phyloP scores from a whole-genome alignment of 2,113 vertebrate genomes.

The Ammodramus savannarum region DNA sequence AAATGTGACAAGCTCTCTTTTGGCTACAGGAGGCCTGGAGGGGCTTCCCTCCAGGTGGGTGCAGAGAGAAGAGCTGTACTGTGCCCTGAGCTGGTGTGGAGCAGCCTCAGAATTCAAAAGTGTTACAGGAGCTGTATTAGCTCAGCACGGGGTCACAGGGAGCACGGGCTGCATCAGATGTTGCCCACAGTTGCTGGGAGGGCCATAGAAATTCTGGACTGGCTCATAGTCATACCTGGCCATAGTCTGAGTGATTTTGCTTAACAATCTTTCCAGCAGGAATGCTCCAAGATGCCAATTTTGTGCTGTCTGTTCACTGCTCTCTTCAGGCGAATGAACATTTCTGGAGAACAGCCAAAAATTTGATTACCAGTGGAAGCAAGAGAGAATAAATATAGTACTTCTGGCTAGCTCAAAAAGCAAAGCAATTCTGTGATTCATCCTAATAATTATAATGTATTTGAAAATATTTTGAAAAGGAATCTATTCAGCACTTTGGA shows the following conservation, averaged over 20 bases:
- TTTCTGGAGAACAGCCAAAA: background rate
- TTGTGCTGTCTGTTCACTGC: background rate
- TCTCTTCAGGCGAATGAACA: background rate
- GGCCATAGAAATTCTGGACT: background rate
- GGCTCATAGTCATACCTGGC: background rate
- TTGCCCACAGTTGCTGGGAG: background rate
- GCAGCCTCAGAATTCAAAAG: fast-evolving
- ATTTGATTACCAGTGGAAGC: background rate
- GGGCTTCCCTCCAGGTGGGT: background rate
- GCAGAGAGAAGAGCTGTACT: background rate
- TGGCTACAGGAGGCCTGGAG: background rate
- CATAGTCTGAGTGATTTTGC: background rate
- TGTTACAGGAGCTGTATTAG: fast-evolving
- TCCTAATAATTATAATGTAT: background rate
- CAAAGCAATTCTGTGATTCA: conserved; percentile 8
- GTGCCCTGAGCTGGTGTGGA: background rate
- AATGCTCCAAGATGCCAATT: background rate
- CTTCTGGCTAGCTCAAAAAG: background rate
- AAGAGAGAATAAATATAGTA: background rate
- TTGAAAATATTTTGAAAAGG: conserved; percentile 50
- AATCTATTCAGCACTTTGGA: conserved; percentile 5
- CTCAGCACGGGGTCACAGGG: too few relatives aligned
- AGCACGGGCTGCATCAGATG: background rate
- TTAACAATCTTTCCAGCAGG: background rate
- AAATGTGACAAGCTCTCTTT: background rate